Base-by-base conservation (phyloP, 2,888 invertebrate genomes). In the Cephus runcator region DNA sequence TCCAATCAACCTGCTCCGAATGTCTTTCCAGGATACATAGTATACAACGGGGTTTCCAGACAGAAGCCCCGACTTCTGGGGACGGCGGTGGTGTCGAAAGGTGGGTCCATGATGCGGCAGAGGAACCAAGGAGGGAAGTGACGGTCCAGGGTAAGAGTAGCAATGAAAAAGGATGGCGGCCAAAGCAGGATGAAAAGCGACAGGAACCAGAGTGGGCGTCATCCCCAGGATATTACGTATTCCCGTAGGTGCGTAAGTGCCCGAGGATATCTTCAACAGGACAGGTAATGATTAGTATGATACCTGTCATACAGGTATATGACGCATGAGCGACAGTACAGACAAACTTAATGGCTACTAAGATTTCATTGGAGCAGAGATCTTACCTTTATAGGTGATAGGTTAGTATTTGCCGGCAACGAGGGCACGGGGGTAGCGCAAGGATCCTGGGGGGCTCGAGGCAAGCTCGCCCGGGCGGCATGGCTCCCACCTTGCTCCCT, bases 401-500 rank as follows among this genome's bases (percentile, higher is more conserved):
- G 82, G 81, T 82, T 81, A 78, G 78, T 78, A 78, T 78, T 78
- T 78, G 71, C 76, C 79, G 83, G 84, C 80, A 77, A 79, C 83
- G 83, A 81, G 80, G 83, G 81, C 81, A 82, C 73, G 81, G 78
- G 79, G 81, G 80, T 79, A 81, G 84, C 81, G 79, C 82, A 69
- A 75, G 80, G 74, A 76, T 79, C 75, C 83, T 83, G 84, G 79
- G 83, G 83, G 83, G 85, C 82, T 78, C 83, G 88, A 87, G 86
- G 85, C 87, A 88, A 87, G 87, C 87, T 90, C 87, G 90, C 90
- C 91, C 90, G 90, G 91, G 90, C 90, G 90, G 90, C 91, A 91
- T 90, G 91, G 88, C 89, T 88, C 87, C 88, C 87, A 86, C 86
- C 87, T 85, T 85, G 75, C 69, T 75, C 76, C 15, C 79, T 76